Evolutionary conservation across 2,797 vertebrate species (phyloP).

Genomic region (Amniataba percoides): DNA sequence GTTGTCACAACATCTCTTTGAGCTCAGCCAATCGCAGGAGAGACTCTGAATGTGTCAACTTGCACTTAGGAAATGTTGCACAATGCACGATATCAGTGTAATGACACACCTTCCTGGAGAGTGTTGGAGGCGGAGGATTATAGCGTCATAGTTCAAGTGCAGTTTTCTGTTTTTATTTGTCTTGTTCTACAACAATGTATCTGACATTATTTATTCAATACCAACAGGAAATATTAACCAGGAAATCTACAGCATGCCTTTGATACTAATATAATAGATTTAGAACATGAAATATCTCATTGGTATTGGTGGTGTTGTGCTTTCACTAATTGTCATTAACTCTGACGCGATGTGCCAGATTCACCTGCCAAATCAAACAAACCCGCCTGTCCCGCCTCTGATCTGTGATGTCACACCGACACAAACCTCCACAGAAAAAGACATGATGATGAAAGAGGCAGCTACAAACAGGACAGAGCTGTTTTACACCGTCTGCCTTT

Average conservation of each 20-base stretch:
- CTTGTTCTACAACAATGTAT: not conserved
- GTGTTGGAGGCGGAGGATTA: not conserved
- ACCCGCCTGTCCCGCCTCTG: not conserved
- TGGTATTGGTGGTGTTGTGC: not conserved
- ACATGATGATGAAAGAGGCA: not conserved
- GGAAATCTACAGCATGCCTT: not conserved
- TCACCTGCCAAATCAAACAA: conserved; percentile 21
- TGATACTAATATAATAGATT: not conserved
- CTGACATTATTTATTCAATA: not conserved
- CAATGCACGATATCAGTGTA: not conserved
- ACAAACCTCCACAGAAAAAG: not conserved
- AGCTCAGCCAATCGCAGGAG: conserved; percentile 48
- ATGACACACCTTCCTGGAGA: conserved; percentile 17
- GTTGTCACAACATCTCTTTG: conserved; percentile 74
- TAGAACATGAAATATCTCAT: not conserved
- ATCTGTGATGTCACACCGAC: conserved; percentile 30
- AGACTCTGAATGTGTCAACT: conserved; percentile 49
- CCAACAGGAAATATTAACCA: conserved; percentile 2
- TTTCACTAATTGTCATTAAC: conserved; percentile 13
- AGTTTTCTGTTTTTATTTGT: not conserved
- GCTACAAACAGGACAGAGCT: not conserved
- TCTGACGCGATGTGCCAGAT: not conserved
- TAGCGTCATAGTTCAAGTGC: not conserved
- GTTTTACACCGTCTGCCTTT: not conserved
- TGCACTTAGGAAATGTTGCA: conserved; percentile 28